These are phyloP conservation scores for Xylocopa sonorina DNA, from an alignment of 1,140 invertebrate species.

Conservation along the genomic window DNA sequence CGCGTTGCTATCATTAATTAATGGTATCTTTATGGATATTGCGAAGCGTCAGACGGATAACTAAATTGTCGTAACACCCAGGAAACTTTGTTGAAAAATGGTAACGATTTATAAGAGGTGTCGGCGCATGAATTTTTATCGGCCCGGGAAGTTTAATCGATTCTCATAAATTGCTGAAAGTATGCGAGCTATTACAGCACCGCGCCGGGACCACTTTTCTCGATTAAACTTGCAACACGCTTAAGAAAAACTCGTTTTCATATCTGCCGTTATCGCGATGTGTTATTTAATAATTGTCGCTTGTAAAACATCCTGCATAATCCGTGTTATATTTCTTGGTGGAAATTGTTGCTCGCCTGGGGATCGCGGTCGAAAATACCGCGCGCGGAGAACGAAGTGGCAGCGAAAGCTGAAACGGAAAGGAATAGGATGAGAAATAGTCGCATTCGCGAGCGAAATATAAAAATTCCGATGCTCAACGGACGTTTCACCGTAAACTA, in stretches of 20 bases:
- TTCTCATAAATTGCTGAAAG: not conserved
- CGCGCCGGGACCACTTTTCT: too few relatives aligned
- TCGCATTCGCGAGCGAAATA: too few relatives aligned
- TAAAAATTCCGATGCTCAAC: not conserved
- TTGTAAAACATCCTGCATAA: not conserved
- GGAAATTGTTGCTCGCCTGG: too few relatives aligned
- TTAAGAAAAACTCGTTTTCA: not conserved
- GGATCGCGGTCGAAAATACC: too few relatives aligned
- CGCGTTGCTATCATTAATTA: not conserved
- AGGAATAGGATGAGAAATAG: not conserved
- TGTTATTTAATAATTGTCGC: not conserved
- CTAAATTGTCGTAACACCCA: not conserved
- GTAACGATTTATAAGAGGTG: conserved; percentile 12
- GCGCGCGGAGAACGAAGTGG: too few relatives aligned
- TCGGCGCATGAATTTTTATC: conserved; percentile 14
- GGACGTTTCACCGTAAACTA: conserved; percentile 1
- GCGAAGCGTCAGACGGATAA: not conserved
- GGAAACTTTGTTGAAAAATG: not conserved
- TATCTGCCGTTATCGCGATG: not conserved
- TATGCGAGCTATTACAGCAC: conserved; percentile 1
- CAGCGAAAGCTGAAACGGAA: too few relatives aligned
- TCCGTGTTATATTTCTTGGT: too few relatives aligned
- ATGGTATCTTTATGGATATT: not conserved
- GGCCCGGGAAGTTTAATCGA: conserved; percentile 24
- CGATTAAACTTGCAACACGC: not conserved